phyloP scores from a whole-genome alignment of 1,140 invertebrate species.

The Rhopalosiphum padi region DNA sequence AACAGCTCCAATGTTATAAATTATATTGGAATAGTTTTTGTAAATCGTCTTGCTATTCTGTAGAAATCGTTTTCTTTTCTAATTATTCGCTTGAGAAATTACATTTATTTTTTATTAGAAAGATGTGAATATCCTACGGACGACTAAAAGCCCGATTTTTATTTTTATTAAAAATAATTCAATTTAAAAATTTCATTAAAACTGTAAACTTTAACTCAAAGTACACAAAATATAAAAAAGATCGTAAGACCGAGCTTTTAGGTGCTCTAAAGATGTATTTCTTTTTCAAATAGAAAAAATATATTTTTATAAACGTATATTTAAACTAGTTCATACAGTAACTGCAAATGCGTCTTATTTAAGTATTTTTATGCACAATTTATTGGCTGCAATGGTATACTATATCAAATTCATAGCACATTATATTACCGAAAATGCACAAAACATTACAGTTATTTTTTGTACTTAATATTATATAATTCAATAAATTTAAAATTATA shows the following conservation, averaged over 20 bases:
- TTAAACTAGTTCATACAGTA: not conserved
- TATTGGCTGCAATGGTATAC: not conserved
- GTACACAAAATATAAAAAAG: not conserved
- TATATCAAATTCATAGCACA: not conserved
- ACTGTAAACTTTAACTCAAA: not conserved
- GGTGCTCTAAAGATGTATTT: not conserved
- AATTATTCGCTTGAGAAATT: constrained; percentile 8
- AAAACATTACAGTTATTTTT: not conserved
- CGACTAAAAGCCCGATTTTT: not conserved
- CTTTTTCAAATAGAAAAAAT: not conserved
- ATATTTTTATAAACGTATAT: not conserved
- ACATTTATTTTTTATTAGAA: not conserved
- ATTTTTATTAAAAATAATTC: constrained; percentile 20
- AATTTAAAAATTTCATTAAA: constrained; percentile 24
- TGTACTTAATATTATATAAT: not conserved
- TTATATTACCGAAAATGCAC: not conserved
- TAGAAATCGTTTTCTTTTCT: not conserved
- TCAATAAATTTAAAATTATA: not conserved
- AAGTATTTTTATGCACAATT: not conserved
- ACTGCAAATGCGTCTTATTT: not conserved
- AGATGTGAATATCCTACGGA: not conserved
- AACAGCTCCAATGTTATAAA: not conserved
- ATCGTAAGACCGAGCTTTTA: not conserved
- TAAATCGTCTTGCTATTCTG: not conserved
- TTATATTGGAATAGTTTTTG: not conserved